Base-by-base conservation (phyloP, 2,113 vertebrate species). In the Microtus richardsoni region DNA sequence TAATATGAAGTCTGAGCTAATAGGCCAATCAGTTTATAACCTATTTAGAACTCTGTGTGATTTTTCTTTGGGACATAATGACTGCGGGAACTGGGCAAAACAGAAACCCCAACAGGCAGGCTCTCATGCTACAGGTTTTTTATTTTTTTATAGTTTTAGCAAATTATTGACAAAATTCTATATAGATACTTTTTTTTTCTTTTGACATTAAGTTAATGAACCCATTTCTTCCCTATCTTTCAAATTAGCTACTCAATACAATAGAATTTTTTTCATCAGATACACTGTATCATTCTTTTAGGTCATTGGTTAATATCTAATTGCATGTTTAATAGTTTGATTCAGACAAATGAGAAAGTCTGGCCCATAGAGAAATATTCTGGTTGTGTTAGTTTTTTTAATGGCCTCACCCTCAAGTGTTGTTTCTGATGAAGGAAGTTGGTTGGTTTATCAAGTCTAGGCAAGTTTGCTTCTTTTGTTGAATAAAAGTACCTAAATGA, bases 61-160 rank as follows among this genome's bases (percentile, higher is more conserved):
- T 49, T 52, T 54, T 14, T 54, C 52, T 54, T 54, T 16, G 14
- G 52, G 52, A 54, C 52, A 54, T 54, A 54, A 54, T 16, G 52
- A 54, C 52, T 54, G 14, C 14, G 0, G 52, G 52, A 54, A 54
- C 52, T 54, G 52, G 14, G 52, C 52, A 54, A 13, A 13, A 54
- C 13, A 54, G 52, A 54, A 54, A 54, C 52, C 12, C 52, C 52
- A 16, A 16, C 3, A 54, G 13, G 52, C 52, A 54, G 52, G 14
- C 52, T 14, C 14, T 54, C 52, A 54, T 54, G 52, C 52, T 54
- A 54, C 14, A 54, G 49, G 16, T 70, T 3, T 54, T 96, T 97
- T 93, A 75, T 94, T 97, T 64, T 89, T 93, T 93, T 95, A 33
- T 39, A 75, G 41, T 94, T 19, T 95, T 19, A 97, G 52, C 83